A percentile compares a stretch with the other conserved stretches of the same genome.
Conservation (phyloP, 2,113 vertebrate genomes). For the Oplegnathus fasciatus region DNA sequence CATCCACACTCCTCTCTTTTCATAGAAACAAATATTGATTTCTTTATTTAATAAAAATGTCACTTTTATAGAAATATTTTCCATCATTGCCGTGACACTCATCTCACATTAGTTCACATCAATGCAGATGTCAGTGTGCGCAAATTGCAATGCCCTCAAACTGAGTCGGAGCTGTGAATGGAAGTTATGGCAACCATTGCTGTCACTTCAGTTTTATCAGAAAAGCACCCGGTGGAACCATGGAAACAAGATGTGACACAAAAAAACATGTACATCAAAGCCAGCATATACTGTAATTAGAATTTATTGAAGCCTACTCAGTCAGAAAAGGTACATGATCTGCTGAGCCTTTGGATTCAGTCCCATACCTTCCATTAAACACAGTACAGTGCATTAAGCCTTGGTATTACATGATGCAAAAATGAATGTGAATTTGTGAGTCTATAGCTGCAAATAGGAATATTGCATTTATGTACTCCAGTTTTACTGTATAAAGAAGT, state of each 20-base stretch:
- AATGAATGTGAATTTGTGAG: conserved; percentile 57
- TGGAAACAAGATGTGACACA: conserved; percentile 79
- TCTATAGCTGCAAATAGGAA: conserved; percentile 55
- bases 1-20: conserved; percentile 41
- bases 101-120: conserved; percentile 82
- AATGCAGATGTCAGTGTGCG: conserved; percentile 81
- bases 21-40: background rate
- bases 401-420: conserved; percentile 40
- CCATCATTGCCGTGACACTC: conserved; percentile 74
- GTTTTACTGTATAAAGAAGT: conserved; percentile 22
- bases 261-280: conserved; percentile 75
- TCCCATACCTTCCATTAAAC: conserved; percentile 64
- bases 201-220: conserved; percentile 82
- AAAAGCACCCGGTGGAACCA: conserved; percentile 69
- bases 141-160: conserved; percentile 81
- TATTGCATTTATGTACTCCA: conserved; percentile 35
- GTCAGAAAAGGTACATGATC: conserved; percentile 73
- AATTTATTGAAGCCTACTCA: conserved; percentile 76
- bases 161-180: conserved; percentile 79
- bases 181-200: conserved; percentile 79
- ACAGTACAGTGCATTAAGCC: conserved; percentile 61
- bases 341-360: conserved; percentile 64
- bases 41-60: conserved; percentile 73
- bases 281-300: conserved; percentile 71
- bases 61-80: conserved; percentile 75